Evolutionary conservation across 92 coral and sea anemone species (phyloP), one percentile per base, ranked within the genome.

Genomic region (Pocillopora meandrina): DNA sequence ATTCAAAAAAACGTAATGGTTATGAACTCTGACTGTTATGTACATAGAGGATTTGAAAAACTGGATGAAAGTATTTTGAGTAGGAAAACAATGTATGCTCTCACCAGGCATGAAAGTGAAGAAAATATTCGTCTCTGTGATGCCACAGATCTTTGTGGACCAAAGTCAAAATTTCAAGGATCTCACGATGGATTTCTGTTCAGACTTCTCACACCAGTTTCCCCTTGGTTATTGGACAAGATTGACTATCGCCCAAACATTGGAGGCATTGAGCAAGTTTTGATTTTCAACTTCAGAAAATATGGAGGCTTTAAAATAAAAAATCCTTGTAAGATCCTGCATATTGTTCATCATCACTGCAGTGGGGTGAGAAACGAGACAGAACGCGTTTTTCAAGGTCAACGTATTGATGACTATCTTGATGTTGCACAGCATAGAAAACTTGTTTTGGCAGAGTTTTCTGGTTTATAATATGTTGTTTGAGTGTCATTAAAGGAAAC

Each of bases 131-230:
- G 75, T 21, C 59, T 72, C 80, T 95, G 98, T 71, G 86, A 81
- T 9, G 85, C 82, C 14, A 82, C 65, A 10, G 97, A 95, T 81
- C 79, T 93, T 10, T 95, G 98, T 85, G 94, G 95, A 10, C 83
- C 90, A n/a, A 84, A 17, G 60, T 81, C 94, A 57, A 91, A 78
- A 56, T 95, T 91, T 74, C 91, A 91, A 36, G 98, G 98, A 4
- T 95, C 98, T 62, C 98, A 95, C 31, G 98, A 95, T 88, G 98
- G 97, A 14, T 95, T 93, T 78, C 90, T 95, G 14, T 74, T 95
- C 58, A 84, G 89, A 47, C 88, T 92, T 34, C 78, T 80, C 18
- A 78, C 55, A 10, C 92, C 94, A 66, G 80, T 95, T 34, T 83
- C 97, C 59, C 34, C 73, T 62, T 56, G 66, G 20, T 65, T 95